Conservation (phyloP, 2,113 vertebrate genomes). For the Polyodon spathula region DNA sequence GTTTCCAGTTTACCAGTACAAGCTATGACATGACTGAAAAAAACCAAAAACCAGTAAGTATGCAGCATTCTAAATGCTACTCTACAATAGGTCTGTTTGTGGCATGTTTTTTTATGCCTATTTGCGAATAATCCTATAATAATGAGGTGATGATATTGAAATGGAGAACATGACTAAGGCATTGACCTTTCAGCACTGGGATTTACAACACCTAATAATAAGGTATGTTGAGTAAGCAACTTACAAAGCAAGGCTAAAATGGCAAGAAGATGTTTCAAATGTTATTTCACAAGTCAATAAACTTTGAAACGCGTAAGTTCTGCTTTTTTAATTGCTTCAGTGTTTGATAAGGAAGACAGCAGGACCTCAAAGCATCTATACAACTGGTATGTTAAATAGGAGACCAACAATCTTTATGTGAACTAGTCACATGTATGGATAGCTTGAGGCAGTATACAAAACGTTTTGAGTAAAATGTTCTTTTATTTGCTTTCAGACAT, state of each 20-base stretch:
- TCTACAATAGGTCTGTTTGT: conserved; percentile 25
- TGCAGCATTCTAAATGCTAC: conserved; percentile 6
- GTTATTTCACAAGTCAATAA: conserved; percentile 56
- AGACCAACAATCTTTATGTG: conserved; percentile 44
- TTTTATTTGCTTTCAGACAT: conserved; percentile 17
- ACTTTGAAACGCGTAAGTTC: conserved; percentile 24
- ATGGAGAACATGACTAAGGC: conserved; percentile 29
- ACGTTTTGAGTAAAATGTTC: conserved; percentile 16
- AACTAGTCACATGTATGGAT: conserved; percentile 29
- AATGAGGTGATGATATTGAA: conserved; percentile 41
- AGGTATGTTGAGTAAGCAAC: conserved; percentile 67
- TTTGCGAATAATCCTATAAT: conserved; percentile 57
- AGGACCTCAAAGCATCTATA: conserved; percentile 39
- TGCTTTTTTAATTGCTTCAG: conserved; percentile 39
- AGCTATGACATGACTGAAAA: conserved; percentile 22
- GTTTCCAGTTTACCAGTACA: conserved; percentile 46
- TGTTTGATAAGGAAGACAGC: conserved; percentile 33
- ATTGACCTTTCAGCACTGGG: conserved; percentile 51
- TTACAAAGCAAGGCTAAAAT: conserved; percentile 49
- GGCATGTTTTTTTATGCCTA: conserved; percentile 29
- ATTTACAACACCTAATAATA: conserved; percentile 48
- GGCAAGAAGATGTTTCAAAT: conserved; percentile 37
- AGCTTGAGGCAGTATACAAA: conserved; percentile 19
- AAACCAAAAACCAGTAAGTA: not conserved
- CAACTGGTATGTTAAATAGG: conserved; percentile 30